Evolutionary conservation across 2,797 vertebrate species (phyloP).

Genomic region (Parauchenoglanis ngamensis): DNA sequence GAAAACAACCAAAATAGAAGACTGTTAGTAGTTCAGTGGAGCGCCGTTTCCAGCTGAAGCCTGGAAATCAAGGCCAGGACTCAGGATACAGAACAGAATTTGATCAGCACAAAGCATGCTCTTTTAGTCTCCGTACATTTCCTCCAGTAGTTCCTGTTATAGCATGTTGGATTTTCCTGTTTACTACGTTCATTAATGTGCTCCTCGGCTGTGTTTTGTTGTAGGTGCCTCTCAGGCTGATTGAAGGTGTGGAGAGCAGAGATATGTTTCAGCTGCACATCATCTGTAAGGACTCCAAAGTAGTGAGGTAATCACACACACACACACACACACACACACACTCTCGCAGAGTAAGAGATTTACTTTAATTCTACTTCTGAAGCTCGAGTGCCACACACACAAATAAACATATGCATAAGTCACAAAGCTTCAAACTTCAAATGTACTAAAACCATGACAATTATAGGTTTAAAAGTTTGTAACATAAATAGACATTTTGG

Average conservation of each 20-base stretch:
- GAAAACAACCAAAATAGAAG: background rate
- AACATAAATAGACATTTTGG: background rate
- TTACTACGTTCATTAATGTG: constrained; percentile 13
- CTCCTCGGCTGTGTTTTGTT: constrained; percentile 65
- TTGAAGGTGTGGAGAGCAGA: constrained; percentile 94
- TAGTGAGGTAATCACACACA: constrained; percentile 83
- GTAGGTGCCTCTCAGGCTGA: constrained; percentile 97
- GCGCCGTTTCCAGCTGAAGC: background rate
- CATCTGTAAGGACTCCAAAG: constrained; percentile 98
- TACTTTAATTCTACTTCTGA: background rate
- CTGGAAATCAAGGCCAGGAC: constrained; percentile 8
- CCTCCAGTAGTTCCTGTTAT: background rate
- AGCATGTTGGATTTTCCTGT: background rate
- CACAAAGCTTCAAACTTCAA: constrained; percentile 13
- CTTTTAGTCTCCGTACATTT: background rate
- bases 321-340: constrained; percentile 1
- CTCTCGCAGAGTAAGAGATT: background rate
- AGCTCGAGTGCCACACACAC: background rate
- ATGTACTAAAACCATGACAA: background rate
- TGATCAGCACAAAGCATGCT: background rate
- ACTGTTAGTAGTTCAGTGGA: constrained; percentile 1
- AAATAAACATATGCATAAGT: constrained; percentile 1
- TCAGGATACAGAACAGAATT: background rate
- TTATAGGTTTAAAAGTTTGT: constrained; percentile 12
- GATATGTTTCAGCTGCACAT: constrained; percentile 99